Evolutionary conservation across 2,888 invertebrate genomes (phyloP).

Genomic region (Timema cristinae): DNA sequence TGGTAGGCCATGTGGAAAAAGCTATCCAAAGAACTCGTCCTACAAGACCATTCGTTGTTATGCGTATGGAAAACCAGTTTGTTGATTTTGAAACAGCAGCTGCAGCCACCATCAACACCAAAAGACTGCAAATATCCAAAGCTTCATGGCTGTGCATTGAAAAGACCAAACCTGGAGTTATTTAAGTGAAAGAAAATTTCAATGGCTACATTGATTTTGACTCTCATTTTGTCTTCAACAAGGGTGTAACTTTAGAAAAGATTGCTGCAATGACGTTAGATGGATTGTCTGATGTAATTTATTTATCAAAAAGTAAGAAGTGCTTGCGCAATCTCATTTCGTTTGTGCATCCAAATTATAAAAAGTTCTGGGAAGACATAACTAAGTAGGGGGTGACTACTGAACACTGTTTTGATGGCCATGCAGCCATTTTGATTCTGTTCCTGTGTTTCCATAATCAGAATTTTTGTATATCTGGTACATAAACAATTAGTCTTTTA

Average conservation of each 20-base stretch:
- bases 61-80: neutral
- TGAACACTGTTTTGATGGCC: no score
- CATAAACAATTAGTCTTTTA: no score
- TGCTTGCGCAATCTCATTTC: no score
- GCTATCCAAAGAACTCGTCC: neutral
- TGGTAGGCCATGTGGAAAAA: neutral
- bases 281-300: neutral
- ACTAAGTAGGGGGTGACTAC: no score
- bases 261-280: neutral
- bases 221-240: neutral
- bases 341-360: constrained; percentile 5
- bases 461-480: no score
- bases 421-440: no score
- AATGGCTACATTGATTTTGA: neutral
- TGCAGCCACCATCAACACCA: no score
- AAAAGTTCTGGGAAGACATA: constrained; percentile 3
- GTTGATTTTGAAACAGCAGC: neutral
- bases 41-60: neutral
- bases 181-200: neutral
- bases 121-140: neutral
- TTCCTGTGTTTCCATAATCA: no score
- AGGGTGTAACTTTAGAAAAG: neutral
- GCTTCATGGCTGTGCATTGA: neutral
- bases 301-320: neutral
- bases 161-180: neutral